phyloP scores from a whole-genome alignment of 2,797 vertebrate genomes.

The Taeniopygia guttata region DNA sequence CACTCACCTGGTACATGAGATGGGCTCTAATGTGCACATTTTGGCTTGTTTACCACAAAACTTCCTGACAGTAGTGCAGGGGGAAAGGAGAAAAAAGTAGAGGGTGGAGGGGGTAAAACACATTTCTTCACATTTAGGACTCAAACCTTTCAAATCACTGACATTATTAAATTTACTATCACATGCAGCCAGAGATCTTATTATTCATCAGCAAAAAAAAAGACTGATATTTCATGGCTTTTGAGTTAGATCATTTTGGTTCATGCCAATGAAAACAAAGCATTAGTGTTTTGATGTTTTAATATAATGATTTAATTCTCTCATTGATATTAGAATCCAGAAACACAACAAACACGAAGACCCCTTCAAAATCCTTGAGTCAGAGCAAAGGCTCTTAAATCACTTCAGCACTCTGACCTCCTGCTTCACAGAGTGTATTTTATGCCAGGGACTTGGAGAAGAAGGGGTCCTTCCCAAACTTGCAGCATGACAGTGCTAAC shows the following conservation, averaged over 20 bases:
- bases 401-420: constrained; percentile 62
- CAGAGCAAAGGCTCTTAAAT: constrained; percentile 61
- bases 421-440: constrained; percentile 46
- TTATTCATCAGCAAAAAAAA: constrained; percentile 69
- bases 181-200: constrained; percentile 76
- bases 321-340: constrained; percentile 77
- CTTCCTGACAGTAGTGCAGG: constrained; percentile 39
- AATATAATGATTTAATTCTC: constrained; percentile 82
- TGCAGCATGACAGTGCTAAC: constrained; percentile 57
- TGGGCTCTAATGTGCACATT: constrained; percentile 28
- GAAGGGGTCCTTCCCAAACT: constrained; percentile 36
- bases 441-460: constrained; percentile 41
- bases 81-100: background rate
- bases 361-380: constrained; percentile 69
- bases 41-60: constrained; percentile 60
- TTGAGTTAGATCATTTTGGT: constrained; percentile 78
- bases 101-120: constrained; percentile 26
- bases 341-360: constrained; percentile 72
- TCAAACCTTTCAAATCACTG: constrained; percentile 72
- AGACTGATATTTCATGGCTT: constrained; percentile 76
- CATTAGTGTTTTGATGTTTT: constrained; percentile 78
- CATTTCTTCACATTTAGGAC: constrained; percentile 69
- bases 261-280: constrained; percentile 79
- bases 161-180: constrained; percentile 81
- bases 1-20: constrained; percentile 55